These are phyloP conservation scores for Danio aesculapii DNA, from an alignment of 2,797 vertebrate genomes.

Conservation along the genomic window DNA sequence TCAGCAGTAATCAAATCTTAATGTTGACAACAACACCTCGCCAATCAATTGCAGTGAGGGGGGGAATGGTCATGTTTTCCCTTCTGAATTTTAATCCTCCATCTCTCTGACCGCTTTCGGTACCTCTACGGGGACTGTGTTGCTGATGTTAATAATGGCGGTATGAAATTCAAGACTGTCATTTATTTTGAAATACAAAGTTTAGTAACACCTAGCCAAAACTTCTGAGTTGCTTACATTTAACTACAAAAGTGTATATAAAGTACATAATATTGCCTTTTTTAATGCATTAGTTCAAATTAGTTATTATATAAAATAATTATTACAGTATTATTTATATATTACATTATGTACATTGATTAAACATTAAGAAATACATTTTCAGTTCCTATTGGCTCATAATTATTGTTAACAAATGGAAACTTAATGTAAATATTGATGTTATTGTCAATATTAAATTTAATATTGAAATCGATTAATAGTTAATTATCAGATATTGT, in stretches of 20 bases:
- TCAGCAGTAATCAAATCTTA: conserved; percentile 85
- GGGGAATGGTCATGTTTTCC: conserved; percentile 57
- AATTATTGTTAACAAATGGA: no score
- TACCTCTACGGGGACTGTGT: conserved; percentile 44
- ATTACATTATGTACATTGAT: no score
- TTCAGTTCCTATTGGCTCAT: no score
- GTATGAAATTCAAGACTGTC: background rate
- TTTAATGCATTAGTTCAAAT: background rate
- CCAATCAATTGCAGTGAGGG: conserved; percentile 76
- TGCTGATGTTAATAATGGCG: conserved; percentile 7
- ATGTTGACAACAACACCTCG: conserved; percentile 81
- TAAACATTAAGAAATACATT: no score
- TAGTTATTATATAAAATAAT: no score
- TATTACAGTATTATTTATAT: no score
- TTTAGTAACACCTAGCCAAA: background rate
- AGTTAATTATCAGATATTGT: no score
- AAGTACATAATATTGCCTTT: no score
- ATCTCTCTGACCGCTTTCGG: conserved; percentile 50
- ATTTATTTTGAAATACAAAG: conserved; percentile 1
- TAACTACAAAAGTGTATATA: background rate
- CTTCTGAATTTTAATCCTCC: conserved; percentile 73
- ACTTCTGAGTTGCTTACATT: background rate
- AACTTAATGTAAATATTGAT: no score
- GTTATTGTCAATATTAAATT: no score
- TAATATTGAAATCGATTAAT: no score